phyloP scores from a whole-genome alignment of 2,113 vertebrate species.

The Phoxinus phoxinus region DNA sequence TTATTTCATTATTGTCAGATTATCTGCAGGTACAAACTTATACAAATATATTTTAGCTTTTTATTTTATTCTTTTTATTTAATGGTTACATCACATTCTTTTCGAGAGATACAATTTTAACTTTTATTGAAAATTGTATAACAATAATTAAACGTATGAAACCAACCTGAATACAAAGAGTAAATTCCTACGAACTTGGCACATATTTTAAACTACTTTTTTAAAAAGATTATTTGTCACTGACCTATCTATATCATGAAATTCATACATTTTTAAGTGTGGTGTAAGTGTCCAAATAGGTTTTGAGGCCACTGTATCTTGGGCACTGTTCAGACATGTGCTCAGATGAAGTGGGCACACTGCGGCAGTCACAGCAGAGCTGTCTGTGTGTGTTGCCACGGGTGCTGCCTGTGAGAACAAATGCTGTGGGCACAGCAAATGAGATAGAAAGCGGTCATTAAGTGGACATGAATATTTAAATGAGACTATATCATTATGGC shows the following conservation, averaged over 20 bases:
- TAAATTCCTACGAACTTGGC: not conserved
- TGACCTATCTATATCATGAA: not conserved
- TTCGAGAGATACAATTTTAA: not conserved
- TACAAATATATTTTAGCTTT: not conserved
- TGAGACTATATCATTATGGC: not conserved
- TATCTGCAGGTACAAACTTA: too few species aligned
- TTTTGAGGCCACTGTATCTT: slow-evolving; percentile 6
- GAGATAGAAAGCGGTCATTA: slow-evolving; percentile 10
- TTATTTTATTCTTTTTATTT: not conserved
- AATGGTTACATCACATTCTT: not conserved
- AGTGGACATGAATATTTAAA: slow-evolving; percentile 38
- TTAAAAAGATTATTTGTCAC: not conserved
- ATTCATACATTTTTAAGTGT: not conserved
- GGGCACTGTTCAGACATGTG: not conserved
- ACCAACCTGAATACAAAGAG: not conserved
- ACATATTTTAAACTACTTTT: not conserved
- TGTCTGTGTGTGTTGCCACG: not conserved
- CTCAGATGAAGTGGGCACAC: not conserved
- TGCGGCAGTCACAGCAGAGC: too few species aligned
- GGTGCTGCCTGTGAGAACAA: slow-evolving; percentile 7
- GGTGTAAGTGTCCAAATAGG: not conserved
- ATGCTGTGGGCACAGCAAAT: slow-evolving; percentile 24
- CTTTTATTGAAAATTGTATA: not conserved
- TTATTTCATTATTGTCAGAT: too few species aligned
- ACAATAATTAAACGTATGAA: not conserved